Evolutionary conservation across 1,140 invertebrate species (phyloP), one percentile per base, ranked within the genome.

Genomic region (Caenorhabditis remanei): DNA sequence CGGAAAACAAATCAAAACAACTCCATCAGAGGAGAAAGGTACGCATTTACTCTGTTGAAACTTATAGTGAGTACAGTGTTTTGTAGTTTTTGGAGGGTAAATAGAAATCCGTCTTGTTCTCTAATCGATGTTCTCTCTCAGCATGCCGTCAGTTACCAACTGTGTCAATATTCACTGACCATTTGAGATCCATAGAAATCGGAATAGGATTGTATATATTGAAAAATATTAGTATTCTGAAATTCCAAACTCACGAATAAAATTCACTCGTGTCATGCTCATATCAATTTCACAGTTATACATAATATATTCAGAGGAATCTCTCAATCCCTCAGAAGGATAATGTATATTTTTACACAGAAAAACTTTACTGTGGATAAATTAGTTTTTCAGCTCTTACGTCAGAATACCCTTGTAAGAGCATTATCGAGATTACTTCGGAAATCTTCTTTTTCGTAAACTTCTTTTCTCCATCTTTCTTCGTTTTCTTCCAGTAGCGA

Each of bases 61-160:
- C 24, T 32, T 11, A 40, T 6, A 58, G 19, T 7, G 11, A 14
- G 21, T 11, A 32, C 61, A 63, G 5, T 32, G 61, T 16, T 7
- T 63, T 46, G 65, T 46, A 71, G 65, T 71, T 46, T 71, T 71
- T 71, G 65, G 19, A 71, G 41, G 41, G 65, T 71, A 71, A 71
- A 71, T n/a, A 19, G 65, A 19, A 8, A 19, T 71, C 24, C 16
- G 19, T 24, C 9, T 16, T 46, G 21, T 71, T 43, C 41, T 71
- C 65, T 32, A 46, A 19, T 46, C 40, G 65, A 71, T 32, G 32
- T 32, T 32, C 32, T 32, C 32, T 32, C 32, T 32, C 32, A 32
- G 32, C 32, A 32, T 32, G 65, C 65, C 40, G 46, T 43, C 65
- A n/a, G 65, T 71, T 71, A 43, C 65, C 65, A 71, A 43, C 65